A percentile compares a stretch with the other conserved stretches of the same genome.
phyloP scores from a whole-genome alignment of 2,888 invertebrate genomes.

The Melanophora roralis region DNA sequence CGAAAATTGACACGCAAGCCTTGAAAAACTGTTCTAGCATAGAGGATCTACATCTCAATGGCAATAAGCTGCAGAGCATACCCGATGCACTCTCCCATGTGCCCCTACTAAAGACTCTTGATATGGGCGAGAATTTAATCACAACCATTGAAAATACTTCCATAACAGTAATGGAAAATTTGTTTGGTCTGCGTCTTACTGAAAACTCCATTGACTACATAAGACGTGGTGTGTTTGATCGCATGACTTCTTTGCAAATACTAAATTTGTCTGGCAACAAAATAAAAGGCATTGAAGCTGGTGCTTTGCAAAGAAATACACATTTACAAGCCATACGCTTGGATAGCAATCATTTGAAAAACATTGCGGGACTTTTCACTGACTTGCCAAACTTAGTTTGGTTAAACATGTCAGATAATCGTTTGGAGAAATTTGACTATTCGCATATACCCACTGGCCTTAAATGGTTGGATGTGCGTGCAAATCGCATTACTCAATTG shows the following conservation, averaged over 20 bases:
- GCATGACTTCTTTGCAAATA: constrained; percentile 88
- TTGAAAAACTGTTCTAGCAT: constrained; percentile 92
- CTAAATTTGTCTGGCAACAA: constrained; percentile 92
- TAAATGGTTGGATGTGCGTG: constrained; percentile 93
- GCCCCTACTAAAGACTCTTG: constrained; percentile 89
- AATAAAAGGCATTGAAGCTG: constrained; percentile 86
- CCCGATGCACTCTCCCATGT: constrained; percentile 90
- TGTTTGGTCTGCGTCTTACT: constrained; percentile 91
- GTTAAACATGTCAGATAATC: constrained; percentile 95
- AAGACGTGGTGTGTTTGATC: constrained; percentile 86
- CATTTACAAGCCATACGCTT: constrained; percentile 92
- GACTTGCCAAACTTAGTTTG: constrained; percentile 90
- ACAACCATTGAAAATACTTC: constrained; percentile 87
- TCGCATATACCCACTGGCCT: constrained; percentile 88
- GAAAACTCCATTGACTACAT: constrained; percentile 91
- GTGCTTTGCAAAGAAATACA: constrained; percentile 86
- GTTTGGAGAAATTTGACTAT: constrained; percentile 93
- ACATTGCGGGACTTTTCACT: constrained; percentile 89
- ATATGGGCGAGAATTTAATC: constrained; percentile 94
- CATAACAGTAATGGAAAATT: constrained; percentile 88
- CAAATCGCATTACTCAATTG: constrained; percentile 89
- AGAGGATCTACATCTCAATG: constrained; percentile 93
- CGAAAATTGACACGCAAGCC: constrained; percentile 88
- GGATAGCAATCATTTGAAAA: constrained; percentile 89
- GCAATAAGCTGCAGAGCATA: constrained; percentile 87